Evolutionary conservation across 1,140 invertebrate genomes (phyloP), one percentile per base, ranked within the genome.

Genomic region (Amphibalanus amphitrite): DNA sequence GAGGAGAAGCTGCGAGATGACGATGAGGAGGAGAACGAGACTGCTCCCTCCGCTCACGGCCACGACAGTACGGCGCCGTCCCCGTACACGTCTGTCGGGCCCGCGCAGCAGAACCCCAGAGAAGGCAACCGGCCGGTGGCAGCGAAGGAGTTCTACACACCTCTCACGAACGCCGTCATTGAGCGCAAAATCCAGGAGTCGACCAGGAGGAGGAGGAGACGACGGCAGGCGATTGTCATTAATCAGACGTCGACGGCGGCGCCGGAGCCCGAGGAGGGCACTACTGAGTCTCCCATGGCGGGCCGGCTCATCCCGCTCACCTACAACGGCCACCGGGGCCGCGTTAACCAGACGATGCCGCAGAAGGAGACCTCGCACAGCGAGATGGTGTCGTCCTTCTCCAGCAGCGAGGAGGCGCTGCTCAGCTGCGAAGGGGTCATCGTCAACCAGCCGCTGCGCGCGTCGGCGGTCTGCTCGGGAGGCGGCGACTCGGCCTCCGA

Each of bases 331-430:
- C 47, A 59, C 47, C 47, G 47, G 13, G 75, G 77, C 40, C 74
- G 73, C 69, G 74, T 76, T 40, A 75, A 77, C 69, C 76, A 78
- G 64, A 69, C 67, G 3, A 75, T 75, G 17, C 64, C 69, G 29
- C 70, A 76, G 25, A 75, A 75, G 47, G 74, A 77, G 29, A 67
- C 72, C 13, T 79, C 79, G 6, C 86, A 88, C 74, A 89, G 88
- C 0, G 88, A 91, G 77, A 88, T 88, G 77, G 89, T 87, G 86
- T 90, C 88, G 0, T 90, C 88, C 0, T 90, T 89, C 79, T 89
- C 87, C 25, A 87, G 85, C 74, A 89, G 87, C 64, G 89, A 90
- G 76, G 89, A 90, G 76, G 85, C 87, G 1, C 79, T 91, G 1
- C 78, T 89, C 4, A 85, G 88, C 73, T 91, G 89, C 75, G 85